These are phyloP conservation scores for Stictonetta naevosa DNA, from an alignment of 2,113 vertebrate genomes.

Conservation along the genomic window DNA sequence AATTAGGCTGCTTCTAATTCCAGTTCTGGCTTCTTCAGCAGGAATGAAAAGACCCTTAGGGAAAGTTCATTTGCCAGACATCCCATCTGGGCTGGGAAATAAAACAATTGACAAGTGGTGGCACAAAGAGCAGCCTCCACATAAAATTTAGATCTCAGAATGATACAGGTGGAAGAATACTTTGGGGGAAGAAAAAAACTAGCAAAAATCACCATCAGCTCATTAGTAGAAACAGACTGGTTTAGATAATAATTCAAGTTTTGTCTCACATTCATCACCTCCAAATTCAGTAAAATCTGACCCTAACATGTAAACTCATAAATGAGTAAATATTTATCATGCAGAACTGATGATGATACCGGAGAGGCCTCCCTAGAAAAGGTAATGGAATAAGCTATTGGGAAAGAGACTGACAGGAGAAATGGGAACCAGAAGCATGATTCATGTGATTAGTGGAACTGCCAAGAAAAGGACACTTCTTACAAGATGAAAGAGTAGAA, in stretches of 20 bases:
- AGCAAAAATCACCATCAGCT: neutral
- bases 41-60: neutral
- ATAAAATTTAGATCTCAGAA: neutral
- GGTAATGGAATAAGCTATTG: neutral
- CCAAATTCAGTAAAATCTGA: neutral
- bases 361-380: neutral
- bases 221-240: neutral
- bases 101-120: neutral
- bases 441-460: neutral
- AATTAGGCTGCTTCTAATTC: neutral
- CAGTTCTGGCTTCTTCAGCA: neutral
- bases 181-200: neutral
- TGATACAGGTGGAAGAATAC: neutral
- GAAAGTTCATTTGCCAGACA: constrained; percentile 22
- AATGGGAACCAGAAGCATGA: neutral
- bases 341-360: neutral
- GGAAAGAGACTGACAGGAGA: neutral
- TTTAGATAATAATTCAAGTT: neutral
- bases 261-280: neutral
- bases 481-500: neutral
- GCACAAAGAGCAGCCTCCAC: neutral
- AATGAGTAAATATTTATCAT: neutral
- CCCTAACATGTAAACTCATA: neutral
- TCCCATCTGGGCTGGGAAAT: neutral
- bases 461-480: neutral